Evolutionary conservation across 2,888 invertebrate species (phyloP).

Genomic region (Myopa testacea): DNA sequence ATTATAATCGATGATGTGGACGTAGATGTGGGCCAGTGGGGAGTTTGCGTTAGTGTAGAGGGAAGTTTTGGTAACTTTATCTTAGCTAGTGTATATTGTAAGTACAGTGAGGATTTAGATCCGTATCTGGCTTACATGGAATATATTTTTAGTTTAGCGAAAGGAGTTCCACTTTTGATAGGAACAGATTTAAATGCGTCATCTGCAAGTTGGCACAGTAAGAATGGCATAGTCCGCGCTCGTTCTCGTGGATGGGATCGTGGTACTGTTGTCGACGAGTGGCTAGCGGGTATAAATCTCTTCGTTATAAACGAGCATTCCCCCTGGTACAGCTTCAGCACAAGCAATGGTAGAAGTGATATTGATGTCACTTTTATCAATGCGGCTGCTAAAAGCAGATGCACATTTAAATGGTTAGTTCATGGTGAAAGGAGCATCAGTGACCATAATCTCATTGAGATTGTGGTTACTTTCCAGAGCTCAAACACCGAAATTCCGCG

Average conservation of each 20-base stretch:
- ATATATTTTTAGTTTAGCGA: background rate
- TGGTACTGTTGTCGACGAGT: background rate
- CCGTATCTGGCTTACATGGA: background rate
- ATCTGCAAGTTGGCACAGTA: background rate
- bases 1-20: background rate
- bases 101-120: background rate
- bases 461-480: background rate
- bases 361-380: background rate
- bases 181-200: background rate
- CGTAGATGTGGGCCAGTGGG: background rate
- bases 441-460: background rate
- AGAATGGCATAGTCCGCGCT: background rate
- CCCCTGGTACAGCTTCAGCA: background rate
- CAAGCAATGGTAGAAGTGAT: background rate
- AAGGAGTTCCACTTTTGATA: background rate
- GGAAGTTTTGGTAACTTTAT: background rate
- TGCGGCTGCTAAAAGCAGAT: background rate
- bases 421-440: background rate
- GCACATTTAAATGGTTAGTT: background rate
- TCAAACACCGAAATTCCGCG: too few species aligned
- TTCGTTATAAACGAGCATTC: background rate
- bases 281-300: background rate
- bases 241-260: background rate
- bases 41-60: background rate
- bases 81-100: background rate